These are phyloP conservation scores for Caenorhabditis latens DNA, from an alignment of 1,140 invertebrate species.

Conservation along the genomic window DNA sequence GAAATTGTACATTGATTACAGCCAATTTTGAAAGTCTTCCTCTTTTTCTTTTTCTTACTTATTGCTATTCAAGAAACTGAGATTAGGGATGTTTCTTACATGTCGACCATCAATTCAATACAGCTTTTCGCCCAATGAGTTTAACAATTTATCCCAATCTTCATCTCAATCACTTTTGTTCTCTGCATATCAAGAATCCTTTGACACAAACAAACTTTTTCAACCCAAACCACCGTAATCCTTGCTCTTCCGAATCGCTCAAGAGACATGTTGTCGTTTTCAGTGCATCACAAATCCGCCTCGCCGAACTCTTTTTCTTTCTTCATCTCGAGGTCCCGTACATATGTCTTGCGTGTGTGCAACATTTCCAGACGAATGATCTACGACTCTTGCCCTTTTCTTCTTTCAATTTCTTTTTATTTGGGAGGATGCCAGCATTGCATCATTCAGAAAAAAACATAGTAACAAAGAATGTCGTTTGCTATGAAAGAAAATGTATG, in stretches of 20 bases:
- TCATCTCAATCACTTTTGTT: background rate
- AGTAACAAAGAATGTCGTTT: background rate
- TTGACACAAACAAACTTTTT: background rate
- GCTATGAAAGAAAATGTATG: background rate
- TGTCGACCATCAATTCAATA: too few species aligned
- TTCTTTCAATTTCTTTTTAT: background rate
- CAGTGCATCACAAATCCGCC: conserved; percentile 15
- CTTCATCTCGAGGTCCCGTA: background rate
- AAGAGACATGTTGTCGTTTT: background rate
- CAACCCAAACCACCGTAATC: background rate
- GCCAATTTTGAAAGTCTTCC: background rate
- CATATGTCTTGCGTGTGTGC: background rate
- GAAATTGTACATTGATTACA: background rate
- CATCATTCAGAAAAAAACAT: background rate
- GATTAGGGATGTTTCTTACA: too few species aligned
- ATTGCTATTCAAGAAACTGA: too few species aligned
- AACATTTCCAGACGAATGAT: conserved; percentile 17
- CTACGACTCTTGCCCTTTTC: conserved; percentile 25
- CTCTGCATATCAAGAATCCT: background rate
- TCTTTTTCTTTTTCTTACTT: too few species aligned
- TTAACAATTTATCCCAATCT: too few species aligned
- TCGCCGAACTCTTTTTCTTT: background rate
- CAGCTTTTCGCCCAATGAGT: too few species aligned
- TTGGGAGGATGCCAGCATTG: background rate
- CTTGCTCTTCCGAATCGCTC: background rate